phyloP scores from a whole-genome alignment of 2,113 vertebrate species.

The Oreochromis tanganicae region DNA sequence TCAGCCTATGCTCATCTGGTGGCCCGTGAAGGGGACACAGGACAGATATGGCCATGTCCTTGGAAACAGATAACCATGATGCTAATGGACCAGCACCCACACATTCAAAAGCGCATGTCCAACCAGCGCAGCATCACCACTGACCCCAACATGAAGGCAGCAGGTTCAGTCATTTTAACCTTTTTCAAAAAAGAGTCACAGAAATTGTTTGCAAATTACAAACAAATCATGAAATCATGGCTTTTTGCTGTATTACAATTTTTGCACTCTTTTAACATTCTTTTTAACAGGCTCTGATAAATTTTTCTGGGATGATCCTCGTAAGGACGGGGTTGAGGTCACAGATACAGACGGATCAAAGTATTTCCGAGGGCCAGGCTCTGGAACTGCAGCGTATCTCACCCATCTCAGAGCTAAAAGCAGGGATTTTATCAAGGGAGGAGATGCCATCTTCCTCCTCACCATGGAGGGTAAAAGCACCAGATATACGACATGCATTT shows the following conservation, averaged over 20 bases:
- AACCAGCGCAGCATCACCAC: slow-evolving; percentile 86
- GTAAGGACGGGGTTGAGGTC: slow-evolving; percentile 70
- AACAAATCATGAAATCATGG: background rate
- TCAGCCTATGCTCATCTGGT: slow-evolving; percentile 77
- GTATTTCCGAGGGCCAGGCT: slow-evolving; percentile 69
- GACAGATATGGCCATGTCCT: slow-evolving; percentile 82
- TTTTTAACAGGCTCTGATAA: background rate
- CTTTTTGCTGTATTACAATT: background rate
- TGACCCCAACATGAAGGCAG: slow-evolving; percentile 65
- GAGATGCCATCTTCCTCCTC: slow-evolving; percentile 78
- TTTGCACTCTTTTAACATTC: background rate
- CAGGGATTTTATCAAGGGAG: slow-evolving; percentile 84
- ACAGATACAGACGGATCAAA: slow-evolving; percentile 74
- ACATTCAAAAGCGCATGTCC: slow-evolving; percentile 85
- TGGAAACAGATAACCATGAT: slow-evolving; percentile 87
- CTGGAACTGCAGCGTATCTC: slow-evolving; percentile 72
- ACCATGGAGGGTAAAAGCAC: slow-evolving; percentile 80
- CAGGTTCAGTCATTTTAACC: slow-evolving; percentile 55
- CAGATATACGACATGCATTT: background rate
- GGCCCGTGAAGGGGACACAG: slow-evolving; percentile 75
- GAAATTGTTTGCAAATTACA: background rate
- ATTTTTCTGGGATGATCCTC: slow-evolving; percentile 82
- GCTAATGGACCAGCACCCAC: slow-evolving; percentile 86
- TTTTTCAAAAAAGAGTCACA: background rate
- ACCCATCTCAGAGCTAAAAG: slow-evolving; percentile 78